Percentiles rank a stretch among this genome's conserved stretches.
Conservation (phyloP, 2,797 vertebrate genomes). For the Poecilia wingei region DNA sequence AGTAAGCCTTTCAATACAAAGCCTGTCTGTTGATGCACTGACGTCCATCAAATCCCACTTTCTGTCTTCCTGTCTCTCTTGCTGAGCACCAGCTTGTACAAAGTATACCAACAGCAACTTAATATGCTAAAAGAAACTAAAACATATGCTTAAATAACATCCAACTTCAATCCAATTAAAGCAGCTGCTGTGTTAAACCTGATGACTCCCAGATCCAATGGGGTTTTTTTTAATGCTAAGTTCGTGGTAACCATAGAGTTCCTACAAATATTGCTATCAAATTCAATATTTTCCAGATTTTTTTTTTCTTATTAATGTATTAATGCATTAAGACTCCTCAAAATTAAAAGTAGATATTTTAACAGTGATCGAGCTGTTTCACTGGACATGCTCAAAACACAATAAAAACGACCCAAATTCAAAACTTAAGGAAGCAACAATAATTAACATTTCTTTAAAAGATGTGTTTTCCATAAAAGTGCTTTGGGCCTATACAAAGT, state of each 20-base stretch:
- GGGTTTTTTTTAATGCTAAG: neutral
- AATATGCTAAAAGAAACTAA: neutral
- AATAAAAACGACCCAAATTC: neutral
- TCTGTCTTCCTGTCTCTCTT: conserved; percentile 28
- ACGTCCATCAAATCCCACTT: conserved; percentile 64
- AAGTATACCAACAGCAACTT: conserved; percentile 29
- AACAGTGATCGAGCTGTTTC: neutral
- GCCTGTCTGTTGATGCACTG: conserved; percentile 58
- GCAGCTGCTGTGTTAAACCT: conserved; percentile 10
- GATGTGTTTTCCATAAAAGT: neutral
- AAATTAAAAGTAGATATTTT: neutral
- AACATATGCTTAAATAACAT: conserved; percentile 3
- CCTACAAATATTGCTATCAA: neutral
- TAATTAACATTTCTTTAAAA: neutral
- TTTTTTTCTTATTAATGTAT: neutral
- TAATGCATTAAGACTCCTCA: neutral
- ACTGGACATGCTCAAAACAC: neutral
- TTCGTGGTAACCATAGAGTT: neutral
- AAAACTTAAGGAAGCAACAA: neutral
- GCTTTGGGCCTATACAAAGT: neutral
- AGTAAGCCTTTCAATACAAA: conserved; percentile 73
- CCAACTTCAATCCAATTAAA: conserved; percentile 8
- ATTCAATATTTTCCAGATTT: neutral
- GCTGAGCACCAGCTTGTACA: conserved; percentile 18
- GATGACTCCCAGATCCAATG: conserved; percentile 15